Conservation (phyloP, 2,113 vertebrate species). For the Oncorhynchus keta region DNA sequence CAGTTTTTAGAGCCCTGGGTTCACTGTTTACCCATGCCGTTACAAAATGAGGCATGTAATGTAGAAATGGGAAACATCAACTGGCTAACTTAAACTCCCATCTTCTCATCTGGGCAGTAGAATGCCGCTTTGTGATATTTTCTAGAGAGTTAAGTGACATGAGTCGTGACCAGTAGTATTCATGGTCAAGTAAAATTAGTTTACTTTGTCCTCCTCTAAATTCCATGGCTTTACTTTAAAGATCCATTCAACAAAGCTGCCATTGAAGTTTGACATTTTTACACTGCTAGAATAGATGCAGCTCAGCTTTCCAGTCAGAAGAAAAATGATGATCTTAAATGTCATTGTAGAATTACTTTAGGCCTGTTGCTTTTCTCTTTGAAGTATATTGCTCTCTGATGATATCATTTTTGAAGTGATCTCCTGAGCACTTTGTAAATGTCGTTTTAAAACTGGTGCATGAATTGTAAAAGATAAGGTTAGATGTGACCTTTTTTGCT, state of each 20-base stretch:
- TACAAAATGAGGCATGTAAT: background rate
- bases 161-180: constrained; percentile 25
- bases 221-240: constrained; percentile 41
- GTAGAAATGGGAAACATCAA: too few relatives aligned
- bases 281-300: too few relatives aligned
- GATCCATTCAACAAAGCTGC: constrained; percentile 39
- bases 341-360: background rate
- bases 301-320: too few relatives aligned
- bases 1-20: background rate
- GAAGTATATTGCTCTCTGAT: too few relatives aligned
- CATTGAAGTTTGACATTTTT: constrained; percentile 35
- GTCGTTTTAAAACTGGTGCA: too few relatives aligned
- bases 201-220: constrained; percentile 54
- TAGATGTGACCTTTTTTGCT: too few relatives aligned
- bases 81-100: background rate
- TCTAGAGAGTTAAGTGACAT: constrained; percentile 48
- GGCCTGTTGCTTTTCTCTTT: too few relatives aligned
- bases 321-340: background rate
- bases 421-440: too few relatives aligned
- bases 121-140: constrained; percentile 35
- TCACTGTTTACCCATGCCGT: background rate
- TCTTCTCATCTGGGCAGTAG: background rate
- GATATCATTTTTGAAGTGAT: too few relatives aligned
- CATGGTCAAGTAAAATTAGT: constrained; percentile 63
- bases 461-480: too few relatives aligned